Percentiles rank a stretch among this genome's conserved stretches.
phyloP scores from a whole-genome alignment of 1,140 invertebrate species.

The Bombus confusus region DNA sequence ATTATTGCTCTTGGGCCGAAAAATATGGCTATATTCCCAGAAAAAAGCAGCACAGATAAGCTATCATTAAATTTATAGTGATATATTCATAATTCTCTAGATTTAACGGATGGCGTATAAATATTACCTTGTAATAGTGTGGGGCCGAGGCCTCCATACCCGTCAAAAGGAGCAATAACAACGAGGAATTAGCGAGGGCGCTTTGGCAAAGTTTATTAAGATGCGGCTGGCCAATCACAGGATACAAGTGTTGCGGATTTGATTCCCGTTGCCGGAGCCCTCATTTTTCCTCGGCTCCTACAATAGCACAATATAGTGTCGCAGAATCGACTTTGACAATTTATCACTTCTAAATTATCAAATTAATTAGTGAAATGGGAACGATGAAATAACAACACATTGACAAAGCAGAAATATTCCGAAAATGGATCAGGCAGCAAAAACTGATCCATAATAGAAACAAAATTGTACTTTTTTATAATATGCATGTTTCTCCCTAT shows the following conservation, averaged over 20 bases:
- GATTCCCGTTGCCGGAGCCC: background rate
- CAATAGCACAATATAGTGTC: slow-evolving; percentile 2
- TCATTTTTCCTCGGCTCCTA: slow-evolving; percentile 2
- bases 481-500: background rate
- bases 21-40: too few species aligned
- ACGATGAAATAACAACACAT: background rate
- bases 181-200: slow-evolving; percentile 1
- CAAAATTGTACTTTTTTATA: background rate
- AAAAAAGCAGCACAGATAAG: background rate
- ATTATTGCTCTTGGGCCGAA: background rate
- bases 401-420: background rate
- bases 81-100: background rate
- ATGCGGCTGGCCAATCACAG: background rate
- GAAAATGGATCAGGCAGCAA: too few species aligned
- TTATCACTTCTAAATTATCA: background rate
- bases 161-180: slow-evolving; percentile 1
- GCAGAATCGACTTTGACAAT: background rate
- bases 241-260: background rate
- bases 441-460: too few species aligned
- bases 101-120: slow-evolving; percentile 1
- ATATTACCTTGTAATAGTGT: background rate
- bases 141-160: background rate
- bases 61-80: background rate
- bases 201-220: slow-evolving; percentile 2
- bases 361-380: background rate